A percentile compares a stretch with the other conserved stretches of the same genome.
These are phyloP conservation scores for Drosophila multiciliata DNA, from an alignment of 2,888 invertebrate genomes.

Conservation along the genomic window DNA sequence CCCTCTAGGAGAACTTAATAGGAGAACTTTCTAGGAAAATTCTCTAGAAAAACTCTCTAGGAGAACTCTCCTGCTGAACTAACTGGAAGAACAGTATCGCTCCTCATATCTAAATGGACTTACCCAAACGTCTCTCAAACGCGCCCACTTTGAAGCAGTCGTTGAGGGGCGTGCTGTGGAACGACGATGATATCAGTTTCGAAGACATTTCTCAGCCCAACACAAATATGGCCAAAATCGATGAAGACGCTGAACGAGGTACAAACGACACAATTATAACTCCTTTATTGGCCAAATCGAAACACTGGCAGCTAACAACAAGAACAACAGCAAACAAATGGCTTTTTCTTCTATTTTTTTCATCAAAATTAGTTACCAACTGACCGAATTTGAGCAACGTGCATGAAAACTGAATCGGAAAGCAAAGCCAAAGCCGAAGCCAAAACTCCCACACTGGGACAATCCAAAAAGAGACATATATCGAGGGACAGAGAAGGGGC, in stretches of 20 bases:
- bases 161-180: conserved; percentile 79
- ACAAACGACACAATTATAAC: conserved; percentile 43
- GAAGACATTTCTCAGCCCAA: conserved; percentile 75
- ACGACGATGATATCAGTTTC: conserved; percentile 83
- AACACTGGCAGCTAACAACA: conserved; percentile 36
- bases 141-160: conserved; percentile 84
- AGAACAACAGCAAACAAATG: conserved; percentile 18
- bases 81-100: background rate
- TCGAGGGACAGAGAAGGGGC: conserved; percentile 8
- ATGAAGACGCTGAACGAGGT: conserved; percentile 52
- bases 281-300: conserved; percentile 55
- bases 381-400: conserved; percentile 57
- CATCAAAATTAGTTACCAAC: conserved; percentile 52
- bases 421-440: conserved; percentile 50
- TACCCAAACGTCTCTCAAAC: conserved; percentile 87
- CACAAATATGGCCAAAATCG: conserved; percentile 67
- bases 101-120: conserved; percentile 76
- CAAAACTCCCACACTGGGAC: conserved; percentile 60
- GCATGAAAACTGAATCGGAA: conserved; percentile 64
- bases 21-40: background rate
- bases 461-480: conserved; percentile 52
- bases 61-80: background rate
- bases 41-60: background rate
- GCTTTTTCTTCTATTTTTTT: background rate
- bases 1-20: background rate